Percentiles rank a stretch among this genome's conserved stretches.
Conservation (phyloP, 2,113 vertebrate genomes). For the Tragelaphus imberbis region DNA sequence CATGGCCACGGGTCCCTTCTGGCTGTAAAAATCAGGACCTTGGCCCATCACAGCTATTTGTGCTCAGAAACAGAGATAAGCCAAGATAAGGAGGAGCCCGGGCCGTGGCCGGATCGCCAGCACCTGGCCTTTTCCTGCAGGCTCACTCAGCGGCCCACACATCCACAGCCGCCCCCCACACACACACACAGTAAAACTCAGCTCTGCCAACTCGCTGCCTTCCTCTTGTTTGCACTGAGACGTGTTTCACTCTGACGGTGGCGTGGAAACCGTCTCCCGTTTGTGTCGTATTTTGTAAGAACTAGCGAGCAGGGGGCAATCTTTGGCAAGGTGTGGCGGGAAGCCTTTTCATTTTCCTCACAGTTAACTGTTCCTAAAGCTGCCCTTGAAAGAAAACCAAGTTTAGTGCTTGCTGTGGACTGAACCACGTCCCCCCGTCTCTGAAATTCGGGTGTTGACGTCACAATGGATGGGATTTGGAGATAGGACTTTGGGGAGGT, state of each 20-base stretch:
- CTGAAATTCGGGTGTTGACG: background rate
- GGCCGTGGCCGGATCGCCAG: background rate
- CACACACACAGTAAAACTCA: background rate
- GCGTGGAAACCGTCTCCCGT: background rate
- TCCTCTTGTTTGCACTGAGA: background rate
- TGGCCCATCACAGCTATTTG: background rate
- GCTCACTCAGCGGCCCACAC: background rate
- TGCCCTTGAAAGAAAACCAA: conserved; percentile 5
- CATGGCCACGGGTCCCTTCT: background rate
- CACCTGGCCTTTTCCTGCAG: background rate
- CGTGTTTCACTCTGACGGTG: background rate
- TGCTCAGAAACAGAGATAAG: conserved; percentile 34
- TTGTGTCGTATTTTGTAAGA: background rate
- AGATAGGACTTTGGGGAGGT: background rate
- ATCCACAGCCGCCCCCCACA: background rate
- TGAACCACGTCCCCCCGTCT: background rate
- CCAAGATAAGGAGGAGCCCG: background rate
- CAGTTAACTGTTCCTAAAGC: background rate
- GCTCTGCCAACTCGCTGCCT: background rate
- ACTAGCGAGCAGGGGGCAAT: background rate
- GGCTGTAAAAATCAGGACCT: conserved; percentile 25
- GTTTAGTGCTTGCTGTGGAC: background rate
- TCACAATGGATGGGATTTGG: background rate
- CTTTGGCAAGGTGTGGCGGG: background rate
- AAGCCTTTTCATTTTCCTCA: background rate